Evolutionary conservation across 2,797 vertebrate species (phyloP), one percentile per base, ranked within the genome.

Genomic region (Chaenodraco wilsoni): DNA sequence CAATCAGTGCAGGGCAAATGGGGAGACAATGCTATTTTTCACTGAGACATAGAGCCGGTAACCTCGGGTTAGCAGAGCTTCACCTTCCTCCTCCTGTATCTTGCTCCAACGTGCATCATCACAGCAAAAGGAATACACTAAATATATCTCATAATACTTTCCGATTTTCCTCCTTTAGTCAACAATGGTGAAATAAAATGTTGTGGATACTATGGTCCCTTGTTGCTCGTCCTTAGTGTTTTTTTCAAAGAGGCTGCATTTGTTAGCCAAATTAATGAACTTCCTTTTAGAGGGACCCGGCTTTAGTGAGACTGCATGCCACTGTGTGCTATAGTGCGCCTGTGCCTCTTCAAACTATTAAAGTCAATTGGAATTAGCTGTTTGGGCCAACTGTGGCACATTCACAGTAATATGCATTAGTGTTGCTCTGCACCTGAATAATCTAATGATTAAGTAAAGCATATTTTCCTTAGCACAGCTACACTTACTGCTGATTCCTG

Each of bases 11-110:
- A 19, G 89, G 86, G 85, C 83, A 87, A 81, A 84, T 82, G 71
- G 85, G 81, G 79, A 79, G 79, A 84, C 66, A 58, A 73, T 83
- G 85, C 89, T 45, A 91, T 93, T 90, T 92, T 91, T 93, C 92
- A 93, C 65, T 0, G 10, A 86, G 91, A 92, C 89, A 87, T 88
- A 84, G 81, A 43, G 81, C 68, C 40, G 15, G 73, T 85, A 89
- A 93, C 85, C 68, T 65, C 7, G 27, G 87, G 87, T 91, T 86
- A 82, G 45, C 67, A 70, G 80, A 75, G 81, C 76, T 79, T 81
- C 82, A 83, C 86, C 79, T 69, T 80, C 68, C 78, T 80, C 70
- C 78, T 73, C 71, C 72, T 65, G 67, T 72, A 65, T 84, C 82
- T 78, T 19, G 15, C 60, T 72, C 64, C 70, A 50, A 44, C 77